Evolutionary conservation across 2,888 invertebrate species (phyloP).

Genomic region (Diploptera punctata): DNA sequence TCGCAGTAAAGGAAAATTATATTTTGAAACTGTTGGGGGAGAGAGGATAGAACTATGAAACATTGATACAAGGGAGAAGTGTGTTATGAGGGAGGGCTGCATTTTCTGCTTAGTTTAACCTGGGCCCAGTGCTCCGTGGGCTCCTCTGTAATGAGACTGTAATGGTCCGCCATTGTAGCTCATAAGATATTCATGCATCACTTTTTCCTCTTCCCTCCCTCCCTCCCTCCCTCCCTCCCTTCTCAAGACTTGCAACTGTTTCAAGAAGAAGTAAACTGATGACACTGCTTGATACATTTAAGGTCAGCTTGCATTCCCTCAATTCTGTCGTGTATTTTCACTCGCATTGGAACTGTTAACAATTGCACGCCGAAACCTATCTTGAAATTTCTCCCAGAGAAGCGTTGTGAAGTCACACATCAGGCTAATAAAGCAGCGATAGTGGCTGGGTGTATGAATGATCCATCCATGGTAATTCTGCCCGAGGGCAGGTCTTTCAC

Average conservation of each 20-base stretch:
- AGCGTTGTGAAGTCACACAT: too few relatives aligned
- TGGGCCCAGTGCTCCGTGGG: conserved; percentile 11
- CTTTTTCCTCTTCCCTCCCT: not conserved
- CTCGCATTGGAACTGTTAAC: too few relatives aligned
- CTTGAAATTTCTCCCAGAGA: too few relatives aligned
- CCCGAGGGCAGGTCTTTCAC: too few relatives aligned
- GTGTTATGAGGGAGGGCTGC: conserved; percentile 5
- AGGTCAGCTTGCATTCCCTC: too few relatives aligned
- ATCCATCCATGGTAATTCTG: too few relatives aligned
- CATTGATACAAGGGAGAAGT: conserved; percentile 17
- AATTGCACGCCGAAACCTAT: too few relatives aligned
- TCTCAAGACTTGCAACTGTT: not conserved
- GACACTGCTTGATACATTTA: too few relatives aligned
- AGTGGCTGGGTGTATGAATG: too few relatives aligned
- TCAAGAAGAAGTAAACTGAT: not conserved
- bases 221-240: not conserved
- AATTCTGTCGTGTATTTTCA: too few relatives aligned
- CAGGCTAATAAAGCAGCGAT: too few relatives aligned
- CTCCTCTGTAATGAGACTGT: conserved; percentile 38
- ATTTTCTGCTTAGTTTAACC: conserved; percentile 34
- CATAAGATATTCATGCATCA: conserved; percentile 37
- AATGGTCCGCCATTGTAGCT: conserved; percentile 36
- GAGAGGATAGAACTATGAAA: conserved; percentile 11
- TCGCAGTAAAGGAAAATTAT: not conserved
- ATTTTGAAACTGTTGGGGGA: not conserved